Evolutionary conservation across 2,113 vertebrate species (phyloP), one percentile per base, ranked within the genome.

Genomic region (Stomatorhinus ivindoensis): DNA sequence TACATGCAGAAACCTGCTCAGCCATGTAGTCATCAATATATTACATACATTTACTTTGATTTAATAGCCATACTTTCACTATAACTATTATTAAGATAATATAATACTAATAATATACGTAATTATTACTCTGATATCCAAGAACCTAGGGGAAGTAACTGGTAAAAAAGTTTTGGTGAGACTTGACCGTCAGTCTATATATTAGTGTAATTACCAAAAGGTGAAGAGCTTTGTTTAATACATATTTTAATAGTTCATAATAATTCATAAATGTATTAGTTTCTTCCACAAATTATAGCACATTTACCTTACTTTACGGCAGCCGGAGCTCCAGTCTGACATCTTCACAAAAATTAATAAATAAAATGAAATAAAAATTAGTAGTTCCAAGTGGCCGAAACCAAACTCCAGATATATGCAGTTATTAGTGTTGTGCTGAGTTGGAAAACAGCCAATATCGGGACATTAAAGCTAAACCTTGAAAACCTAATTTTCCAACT

Each of bases 401-500:
- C 46, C 83, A 85, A 85, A 85, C 83, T 47, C 7, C 8, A 83
- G 17, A 83, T 53, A 51, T 86, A 19, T 50, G 48, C 85, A 51
- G 84, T 51, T 48, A 50, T 86, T 48, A 35, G 84, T 86, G 50
- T 48, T 50, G 85, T 87, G 85, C 85, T 53, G 85, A 87, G 39
- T 53, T 87, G 50, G 85, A 51, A 87, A 87, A 27, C 47, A 53
- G 85, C 85, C 31, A 53, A 53, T 53, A 53, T 87, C 4, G 19
- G 48, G 15, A 87, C 85, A 87, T 87, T 87, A 53, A 87, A 87
- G 24, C n/a, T 53, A 55, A 87, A 47, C 85, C 50, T 87, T 47
- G n/a, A 35, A 87, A 87, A 87, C 85, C 53, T 87, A 87, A 87
- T 87, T 87, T 87, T 87, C 85, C 85, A 87, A 87, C 85, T 87